Percentiles rank a stretch among this genome's conserved stretches.
Evolutionary conservation across 2,888 invertebrate species (phyloP).

Genomic region (Zootermopsis nevadensis): DNA sequence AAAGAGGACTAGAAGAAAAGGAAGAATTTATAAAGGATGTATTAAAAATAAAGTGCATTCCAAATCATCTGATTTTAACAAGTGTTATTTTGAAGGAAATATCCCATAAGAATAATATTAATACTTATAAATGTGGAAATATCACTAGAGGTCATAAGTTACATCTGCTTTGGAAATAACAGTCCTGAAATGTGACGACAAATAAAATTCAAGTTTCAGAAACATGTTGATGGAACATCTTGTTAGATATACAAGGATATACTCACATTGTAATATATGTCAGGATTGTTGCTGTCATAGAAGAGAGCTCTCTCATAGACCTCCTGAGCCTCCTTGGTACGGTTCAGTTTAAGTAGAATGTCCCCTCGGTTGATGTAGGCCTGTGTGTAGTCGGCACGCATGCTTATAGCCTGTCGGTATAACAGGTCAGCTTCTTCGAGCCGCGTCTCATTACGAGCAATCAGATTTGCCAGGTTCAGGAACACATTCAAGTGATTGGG

Average conservation of each 20-base stretch:
- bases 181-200: too few relatives aligned
- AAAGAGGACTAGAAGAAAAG: too few relatives aligned
- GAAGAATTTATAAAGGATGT: too few relatives aligned
- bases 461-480: constrained; percentile 92
- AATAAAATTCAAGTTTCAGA: too few relatives aligned
- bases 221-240: too few relatives aligned
- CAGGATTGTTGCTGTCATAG: constrained; percentile 93
- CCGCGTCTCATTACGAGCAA: constrained; percentile 91
- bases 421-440: constrained; percentile 94
- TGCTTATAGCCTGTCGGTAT: constrained; percentile 95
- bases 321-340: constrained; percentile 93
- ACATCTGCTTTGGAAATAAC: too few relatives aligned
- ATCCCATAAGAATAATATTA: too few relatives aligned
- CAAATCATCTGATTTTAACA: too few relatives aligned
- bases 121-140: too few relatives aligned
- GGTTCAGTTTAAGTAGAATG: constrained; percentile 92
- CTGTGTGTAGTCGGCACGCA: constrained; percentile 95
- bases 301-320: constrained; percentile 93
- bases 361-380: constrained; percentile 98
- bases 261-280: constrained; percentile 94
- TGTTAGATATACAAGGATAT: constrained; percentile 42
- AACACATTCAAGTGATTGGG: constrained; percentile 97
- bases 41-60: too few relatives aligned
- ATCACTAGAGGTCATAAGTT: too few relatives aligned
- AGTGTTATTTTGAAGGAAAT: too few relatives aligned